These are phyloP conservation scores for Nyctereutes procyonoides DNA, from an alignment of 2,113 vertebrate species.

Conservation along the genomic window DNA sequence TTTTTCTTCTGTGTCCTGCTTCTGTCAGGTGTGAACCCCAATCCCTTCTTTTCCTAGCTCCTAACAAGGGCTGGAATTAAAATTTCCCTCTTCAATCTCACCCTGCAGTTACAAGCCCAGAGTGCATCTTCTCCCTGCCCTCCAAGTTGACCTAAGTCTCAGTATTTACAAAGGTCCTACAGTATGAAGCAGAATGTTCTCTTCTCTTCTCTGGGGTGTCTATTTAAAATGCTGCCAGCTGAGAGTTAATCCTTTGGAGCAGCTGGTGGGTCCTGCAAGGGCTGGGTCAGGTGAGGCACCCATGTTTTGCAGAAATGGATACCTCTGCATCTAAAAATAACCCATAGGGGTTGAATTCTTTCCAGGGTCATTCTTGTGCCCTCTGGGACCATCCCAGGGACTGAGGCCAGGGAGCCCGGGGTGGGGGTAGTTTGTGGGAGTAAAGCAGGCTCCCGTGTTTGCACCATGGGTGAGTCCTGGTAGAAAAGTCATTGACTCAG, in stretches of 20 bases:
- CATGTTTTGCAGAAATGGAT: constrained; percentile 85
- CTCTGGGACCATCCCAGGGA: constrained; percentile 67
- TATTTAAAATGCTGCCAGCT: constrained; percentile 27
- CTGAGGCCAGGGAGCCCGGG: neutral
- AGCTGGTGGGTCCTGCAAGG: constrained; percentile 83
- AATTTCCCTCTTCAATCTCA: neutral
- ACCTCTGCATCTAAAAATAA: constrained; percentile 91
- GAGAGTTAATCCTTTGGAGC: constrained; percentile 82
- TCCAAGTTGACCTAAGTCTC: neutral
- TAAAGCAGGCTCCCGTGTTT: neutral
- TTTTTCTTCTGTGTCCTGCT: neutral
- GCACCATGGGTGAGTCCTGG: neutral
- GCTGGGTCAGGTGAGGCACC: neutral
- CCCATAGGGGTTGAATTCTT: constrained; percentile 72
- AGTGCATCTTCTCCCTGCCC: neutral
- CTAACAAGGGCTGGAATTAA: neutral
- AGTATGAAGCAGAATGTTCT: neutral
- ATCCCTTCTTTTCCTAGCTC: neutral
- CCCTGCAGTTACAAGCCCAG: neutral
- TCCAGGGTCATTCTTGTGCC: constrained; percentile 72
- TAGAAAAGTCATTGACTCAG: neutral
- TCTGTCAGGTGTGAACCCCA: neutral
- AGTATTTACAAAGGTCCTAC: neutral
- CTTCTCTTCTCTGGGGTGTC: neutral
- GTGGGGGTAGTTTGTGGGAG: neutral